A percentile compares a stretch with the other conserved stretches of the same genome.
Evolutionary conservation across 2,888 invertebrate genomes (phyloP).

Genomic region (Morpho achilles): DNA sequence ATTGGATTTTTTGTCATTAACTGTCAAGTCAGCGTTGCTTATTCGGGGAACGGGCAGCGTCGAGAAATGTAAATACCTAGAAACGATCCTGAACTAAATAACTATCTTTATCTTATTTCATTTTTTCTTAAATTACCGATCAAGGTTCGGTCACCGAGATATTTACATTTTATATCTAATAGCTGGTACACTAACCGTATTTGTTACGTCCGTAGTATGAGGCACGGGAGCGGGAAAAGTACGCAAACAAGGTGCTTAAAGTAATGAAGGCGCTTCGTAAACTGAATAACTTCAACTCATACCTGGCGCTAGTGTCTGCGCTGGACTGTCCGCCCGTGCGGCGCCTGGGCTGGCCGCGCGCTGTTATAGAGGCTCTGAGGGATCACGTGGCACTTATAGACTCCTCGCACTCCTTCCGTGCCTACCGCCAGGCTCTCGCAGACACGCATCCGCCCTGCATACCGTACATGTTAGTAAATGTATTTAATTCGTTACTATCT

Average conservation of each 20-base stretch:
- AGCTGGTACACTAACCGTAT: too few relatives aligned
- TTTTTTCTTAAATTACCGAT: background rate
- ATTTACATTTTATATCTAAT: too few relatives aligned
- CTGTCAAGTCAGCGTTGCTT: too few relatives aligned
- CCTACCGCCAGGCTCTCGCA: slow-evolving; percentile 95
- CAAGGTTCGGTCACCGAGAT: too few relatives aligned
- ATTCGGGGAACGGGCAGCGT: too few relatives aligned
- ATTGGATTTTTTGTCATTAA: too few relatives aligned
- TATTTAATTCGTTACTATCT: background rate
- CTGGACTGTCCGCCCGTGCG: slow-evolving; percentile 96
- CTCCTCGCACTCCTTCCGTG: slow-evolving; percentile 97
- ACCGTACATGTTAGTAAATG: slow-evolving; percentile 94
- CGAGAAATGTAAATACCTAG: too few relatives aligned
- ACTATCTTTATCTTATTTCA: background rate
- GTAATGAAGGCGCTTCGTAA: slow-evolving; percentile 98
- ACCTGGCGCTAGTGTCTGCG: slow-evolving; percentile 96
- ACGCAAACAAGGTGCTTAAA: slow-evolving; percentile 96
- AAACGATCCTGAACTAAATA: too few relatives aligned
- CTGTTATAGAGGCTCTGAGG: slow-evolving; percentile 93
- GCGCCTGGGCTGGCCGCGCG: slow-evolving; percentile 95
- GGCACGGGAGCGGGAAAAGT: slow-evolving; percentile 96
- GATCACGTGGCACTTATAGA: slow-evolving; percentile 98
- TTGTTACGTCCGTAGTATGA: slow-evolving; percentile 75
- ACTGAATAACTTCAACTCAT: slow-evolving; percentile 99
- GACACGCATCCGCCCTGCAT: slow-evolving; percentile 99